Evolutionary conservation across 2,113 vertebrate genomes (phyloP).

Genomic region (Notothenia rossii): DNA sequence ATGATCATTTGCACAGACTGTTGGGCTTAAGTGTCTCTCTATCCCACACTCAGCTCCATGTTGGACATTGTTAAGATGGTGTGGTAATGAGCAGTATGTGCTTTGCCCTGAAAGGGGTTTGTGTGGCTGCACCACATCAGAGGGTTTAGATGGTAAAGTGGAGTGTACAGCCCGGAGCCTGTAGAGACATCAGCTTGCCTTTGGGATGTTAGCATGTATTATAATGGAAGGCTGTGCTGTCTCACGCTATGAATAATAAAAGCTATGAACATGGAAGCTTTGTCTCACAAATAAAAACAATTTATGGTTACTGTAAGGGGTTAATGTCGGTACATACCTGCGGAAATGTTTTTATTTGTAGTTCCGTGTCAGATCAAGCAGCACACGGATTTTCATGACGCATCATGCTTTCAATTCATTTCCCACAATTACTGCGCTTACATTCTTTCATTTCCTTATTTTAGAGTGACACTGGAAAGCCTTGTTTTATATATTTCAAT

Average conservation of each 20-base stretch:
- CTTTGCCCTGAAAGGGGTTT: not conserved
- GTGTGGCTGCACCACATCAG: slow-evolving; percentile 5
- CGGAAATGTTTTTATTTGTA: not conserved
- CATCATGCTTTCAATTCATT: not conserved
- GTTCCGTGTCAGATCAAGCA: not conserved
- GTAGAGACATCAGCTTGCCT: not conserved
- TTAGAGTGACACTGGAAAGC: not conserved
- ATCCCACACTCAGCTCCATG: slow-evolving; percentile 5
- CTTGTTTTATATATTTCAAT: not conserved
- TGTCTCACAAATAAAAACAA: not conserved
- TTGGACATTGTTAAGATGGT: slow-evolving; percentile 1
- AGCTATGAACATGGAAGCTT: not conserved
- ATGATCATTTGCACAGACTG: slow-evolving; percentile 32
- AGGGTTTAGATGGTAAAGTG: not conserved
- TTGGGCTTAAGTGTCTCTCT: slow-evolving; percentile 3
- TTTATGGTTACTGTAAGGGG: not conserved
- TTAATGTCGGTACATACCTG: not conserved
- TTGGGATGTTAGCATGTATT: not conserved
- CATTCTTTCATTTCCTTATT: not conserved
- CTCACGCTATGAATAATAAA: not conserved
- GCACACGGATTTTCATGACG: not conserved
- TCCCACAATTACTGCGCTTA: not conserved
- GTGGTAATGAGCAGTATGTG: slow-evolving; percentile 7
- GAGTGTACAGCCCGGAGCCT: not conserved
- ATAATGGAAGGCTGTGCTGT: not conserved